Percentiles rank a stretch among this genome's conserved stretches.
These are phyloP conservation scores for Champsocephalus gunnari DNA, from an alignment of 2,797 vertebrate species.

Conservation along the genomic window DNA sequence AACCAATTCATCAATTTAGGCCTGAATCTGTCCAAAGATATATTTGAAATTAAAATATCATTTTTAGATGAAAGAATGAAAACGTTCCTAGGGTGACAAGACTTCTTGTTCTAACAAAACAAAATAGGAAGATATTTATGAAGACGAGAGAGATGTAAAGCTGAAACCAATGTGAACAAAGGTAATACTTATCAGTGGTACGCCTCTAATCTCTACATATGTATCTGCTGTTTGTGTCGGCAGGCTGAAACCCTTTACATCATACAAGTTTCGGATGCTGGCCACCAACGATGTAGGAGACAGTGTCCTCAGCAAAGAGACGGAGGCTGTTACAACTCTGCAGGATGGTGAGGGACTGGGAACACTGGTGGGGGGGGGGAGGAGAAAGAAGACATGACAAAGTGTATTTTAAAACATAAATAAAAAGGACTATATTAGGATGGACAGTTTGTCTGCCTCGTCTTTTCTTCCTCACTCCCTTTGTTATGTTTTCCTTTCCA, in stretches of 20 bases:
- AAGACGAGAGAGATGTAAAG: neutral
- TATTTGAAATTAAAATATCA: neutral
- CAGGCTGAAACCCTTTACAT: slow-evolving; percentile 92
- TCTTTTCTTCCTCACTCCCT: slow-evolving; percentile 3
- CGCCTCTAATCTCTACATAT: neutral
- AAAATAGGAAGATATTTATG: neutral
- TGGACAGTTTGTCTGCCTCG: neutral
- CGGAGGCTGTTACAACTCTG: slow-evolving; percentile 82
- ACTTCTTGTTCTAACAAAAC: neutral
- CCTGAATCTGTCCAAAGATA: neutral
- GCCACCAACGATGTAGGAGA: slow-evolving; percentile 93
- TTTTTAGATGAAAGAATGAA: neutral
- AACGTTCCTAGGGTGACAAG: neutral
- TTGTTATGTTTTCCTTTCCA: slow-evolving; percentile 69
- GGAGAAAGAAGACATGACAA: neutral
- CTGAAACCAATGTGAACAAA: neutral
- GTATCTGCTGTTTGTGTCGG: slow-evolving; percentile 30
- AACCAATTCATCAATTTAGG: neutral
- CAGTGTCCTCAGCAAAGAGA: slow-evolving; percentile 89
- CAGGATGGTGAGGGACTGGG: slow-evolving; percentile 75
- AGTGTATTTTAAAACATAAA: slow-evolving; percentile 15
- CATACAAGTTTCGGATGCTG: slow-evolving; percentile 91
- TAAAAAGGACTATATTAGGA: neutral
- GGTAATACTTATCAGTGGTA: neutral
- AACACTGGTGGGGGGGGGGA: neutral